These are phyloP conservation scores for Dicrostonyx torquatus DNA, from an alignment of 2,797 vertebrate species.

Conservation along the genomic window DNA sequence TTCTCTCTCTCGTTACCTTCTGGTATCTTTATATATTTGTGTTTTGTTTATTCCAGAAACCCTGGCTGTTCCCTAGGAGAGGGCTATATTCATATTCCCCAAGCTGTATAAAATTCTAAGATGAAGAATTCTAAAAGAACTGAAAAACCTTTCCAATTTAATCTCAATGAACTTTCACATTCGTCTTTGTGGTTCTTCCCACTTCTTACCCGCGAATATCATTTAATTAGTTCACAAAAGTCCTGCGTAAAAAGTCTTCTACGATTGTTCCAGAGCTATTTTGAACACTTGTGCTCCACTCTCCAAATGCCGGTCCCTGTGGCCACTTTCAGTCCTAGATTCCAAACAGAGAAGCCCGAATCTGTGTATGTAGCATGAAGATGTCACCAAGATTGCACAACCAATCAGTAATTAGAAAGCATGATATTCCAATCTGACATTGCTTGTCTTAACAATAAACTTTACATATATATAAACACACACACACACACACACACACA, in stretches of 20 bases:
- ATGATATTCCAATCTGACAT: not conserved
- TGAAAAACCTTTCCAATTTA: not conserved
- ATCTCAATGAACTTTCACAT: not conserved
- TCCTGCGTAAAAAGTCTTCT: not conserved
- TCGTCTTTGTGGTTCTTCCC: not conserved
- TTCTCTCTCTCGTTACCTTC: not conserved
- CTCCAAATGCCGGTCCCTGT: not conserved
- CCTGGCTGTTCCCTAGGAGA: not conserved
- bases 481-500: not conserved
- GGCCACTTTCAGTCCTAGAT: not conserved
- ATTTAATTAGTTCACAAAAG: constrained; percentile 16
- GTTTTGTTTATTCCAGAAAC: not conserved
- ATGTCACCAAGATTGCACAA: not conserved
- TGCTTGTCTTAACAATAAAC: not conserved
- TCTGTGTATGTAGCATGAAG: not conserved
- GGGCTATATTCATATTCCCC: not conserved
- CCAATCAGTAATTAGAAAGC: not conserved
- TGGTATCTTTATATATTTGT: not conserved
- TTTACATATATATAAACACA: not conserved
- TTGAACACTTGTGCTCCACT: not conserved
- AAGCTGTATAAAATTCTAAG: constrained; percentile 4
- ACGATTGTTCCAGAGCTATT: not conserved
- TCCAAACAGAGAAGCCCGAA: not conserved
- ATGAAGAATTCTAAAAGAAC: not conserved
- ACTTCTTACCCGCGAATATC: not conserved